Base-by-base conservation (phyloP, 1,140 invertebrate species). In the Rhopalosiphum padi region DNA sequence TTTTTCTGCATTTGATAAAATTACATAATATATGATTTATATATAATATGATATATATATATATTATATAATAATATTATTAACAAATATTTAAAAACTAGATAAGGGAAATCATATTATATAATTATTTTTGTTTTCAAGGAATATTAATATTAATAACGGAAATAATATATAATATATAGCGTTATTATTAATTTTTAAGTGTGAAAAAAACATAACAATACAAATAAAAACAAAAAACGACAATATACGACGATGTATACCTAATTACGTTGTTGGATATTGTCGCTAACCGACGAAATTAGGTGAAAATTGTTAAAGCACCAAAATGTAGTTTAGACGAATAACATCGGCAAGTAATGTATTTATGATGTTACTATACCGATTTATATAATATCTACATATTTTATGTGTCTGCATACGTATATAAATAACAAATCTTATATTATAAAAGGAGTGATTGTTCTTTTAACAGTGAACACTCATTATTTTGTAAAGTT, bases 71-170 rank as follows among this genome's bases (percentile, higher is more conserved):
- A 51, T 51, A 55, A 90, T 90, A 55, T 41, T 55, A 90, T 90
- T 90, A 60, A 60, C 89, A 43, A 68, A 60, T 90, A 90, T 60
- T 90, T 60, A 60, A 90, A 90, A 60, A 41, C 89, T 90, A 90
- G 89, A 90, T 90, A 90, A 90, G 89, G 37, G 51, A 60, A 90
- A 90, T 55, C 8, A 90, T 55, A 55, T 90, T 23, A 43, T 90
- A 55, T 89, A 37, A 51, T 41, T 55, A 55, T 90, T 55, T 90
- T 55, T 55, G 51, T 60, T 90, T 41, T 90, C 30, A 60, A 60
- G 23, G 25, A 60, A 41, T 90, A 41, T 30, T 37, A 55, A 90
- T 55, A 90, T 11, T 18, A 55, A 41, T 68, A 68, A 68, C 60
- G 60, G 60, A 68, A 68, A 68, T 30, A 68, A 60, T 25, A 60